Evolutionary conservation across 2,888 invertebrate species (phyloP).

Genomic region (Chrysopilus asiliformis): DNA sequence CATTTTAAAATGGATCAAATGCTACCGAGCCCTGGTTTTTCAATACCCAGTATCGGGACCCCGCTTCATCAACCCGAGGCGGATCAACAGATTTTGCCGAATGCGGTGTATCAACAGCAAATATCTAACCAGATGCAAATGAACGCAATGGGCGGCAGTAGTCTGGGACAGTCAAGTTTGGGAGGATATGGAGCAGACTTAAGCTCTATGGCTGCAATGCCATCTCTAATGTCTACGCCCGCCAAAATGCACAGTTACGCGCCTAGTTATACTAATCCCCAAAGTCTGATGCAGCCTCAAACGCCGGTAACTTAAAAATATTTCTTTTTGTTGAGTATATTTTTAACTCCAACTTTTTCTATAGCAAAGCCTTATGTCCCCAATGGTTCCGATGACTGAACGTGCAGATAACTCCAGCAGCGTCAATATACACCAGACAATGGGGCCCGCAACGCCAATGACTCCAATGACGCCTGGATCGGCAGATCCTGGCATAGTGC

Average conservation of each 20-base stretch:
- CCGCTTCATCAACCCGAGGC: constrained; percentile 83
- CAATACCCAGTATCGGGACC: constrained; percentile 82
- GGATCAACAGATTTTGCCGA: constrained; percentile 78
- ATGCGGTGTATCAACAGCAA: constrained; percentile 66
- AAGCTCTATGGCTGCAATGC: constrained; percentile 42
- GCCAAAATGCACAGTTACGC: constrained; percentile 66
- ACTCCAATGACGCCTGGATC: constrained; percentile 89
- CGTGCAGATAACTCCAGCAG: constrained; percentile 23
- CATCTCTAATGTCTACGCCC: constrained; percentile 49
- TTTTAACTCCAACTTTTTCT: no score
- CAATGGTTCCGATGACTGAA: constrained; percentile 50
- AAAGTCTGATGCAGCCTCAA: constrained; percentile 79
- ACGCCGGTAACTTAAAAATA: constrained; percentile 57
- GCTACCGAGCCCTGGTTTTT: constrained; percentile 77
- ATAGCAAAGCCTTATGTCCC: constrained; percentile 76
- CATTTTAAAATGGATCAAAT: constrained; percentile 78
- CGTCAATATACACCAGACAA: constrained; percentile 39
- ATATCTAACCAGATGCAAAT: constrained; percentile 29
- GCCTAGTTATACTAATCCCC: constrained; percentile 63
- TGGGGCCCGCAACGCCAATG: constrained; percentile 60
- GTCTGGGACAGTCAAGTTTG: constrained; percentile 16
- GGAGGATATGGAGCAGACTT: constrained; percentile 7
- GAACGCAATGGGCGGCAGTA: constrained; percentile 14
- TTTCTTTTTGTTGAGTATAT: background rate
- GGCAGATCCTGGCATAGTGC: constrained; percentile 85